Base-by-base conservation (phyloP, 2,113 vertebrate species). In the Ciconia stormi region DNA sequence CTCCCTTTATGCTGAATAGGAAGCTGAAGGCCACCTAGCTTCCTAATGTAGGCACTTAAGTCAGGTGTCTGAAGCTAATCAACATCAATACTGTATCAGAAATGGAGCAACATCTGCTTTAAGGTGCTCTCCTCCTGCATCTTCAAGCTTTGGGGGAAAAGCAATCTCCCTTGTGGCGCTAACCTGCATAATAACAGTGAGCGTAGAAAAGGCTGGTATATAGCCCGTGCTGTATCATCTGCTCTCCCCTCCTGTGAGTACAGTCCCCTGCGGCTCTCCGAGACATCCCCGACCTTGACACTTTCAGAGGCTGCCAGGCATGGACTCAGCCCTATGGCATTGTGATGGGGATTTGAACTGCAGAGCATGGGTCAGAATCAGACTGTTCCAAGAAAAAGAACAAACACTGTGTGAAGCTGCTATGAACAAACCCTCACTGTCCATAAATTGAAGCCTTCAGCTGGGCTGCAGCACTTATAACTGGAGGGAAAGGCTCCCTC, bases 231-330 rank as follows among this genome's bases (percentile, higher is more conserved):
- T 81, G 34, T 13, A 62, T 46, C 38, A 78, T 29, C 63, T 53
- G 13, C 26, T 73, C 44, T 80, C 16, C 16, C 3, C 26, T 87
- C 11, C 25, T 8, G 4, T 11, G 8, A 58, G 5, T 15, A 59
- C n/a, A 34, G 22, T 15, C 11, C 26, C 4, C 4, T 38, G 15
- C 2, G 0, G 46, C 25, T 83, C 27, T 66, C 50, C 0, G 2
- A 95, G 56, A 50, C 19, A 58, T 50, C 27, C 19, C 38, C 55
- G 69, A 90, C 46, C 58, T 66, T 69, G 52, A 83, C 18, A 53
- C 0, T 0, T 34, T 22, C 67, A 66, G 62, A 76, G 52, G 8
- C 22, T 76, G 23, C 38, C 73, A 84, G 55, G n/a, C 29, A 90
- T 13, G 26, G 74, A 61, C 40, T 80, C 18, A 42, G 27, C 4